phyloP scores from a whole-genome alignment of 2,113 vertebrate genomes.

The Puffinus mauretanicus region DNA sequence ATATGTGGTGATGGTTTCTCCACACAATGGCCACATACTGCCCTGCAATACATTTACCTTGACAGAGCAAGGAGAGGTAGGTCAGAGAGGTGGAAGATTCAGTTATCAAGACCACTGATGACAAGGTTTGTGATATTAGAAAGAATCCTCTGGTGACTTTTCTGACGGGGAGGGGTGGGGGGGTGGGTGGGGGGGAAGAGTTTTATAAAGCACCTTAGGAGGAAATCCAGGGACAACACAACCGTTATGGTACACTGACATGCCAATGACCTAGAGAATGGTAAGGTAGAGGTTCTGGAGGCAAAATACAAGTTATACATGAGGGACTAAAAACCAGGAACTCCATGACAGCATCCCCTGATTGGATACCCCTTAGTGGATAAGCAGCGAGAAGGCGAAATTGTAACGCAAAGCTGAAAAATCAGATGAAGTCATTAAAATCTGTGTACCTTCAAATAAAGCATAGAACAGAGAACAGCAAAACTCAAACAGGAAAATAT shows the following conservation, averaged over 20 bases:
- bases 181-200: too few relatives aligned
- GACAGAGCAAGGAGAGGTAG: neutral
- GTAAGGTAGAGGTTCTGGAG: neutral
- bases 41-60: neutral
- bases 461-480: neutral
- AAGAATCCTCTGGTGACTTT: neutral
- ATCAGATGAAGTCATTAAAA: neutral
- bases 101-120: rapidly evolving
- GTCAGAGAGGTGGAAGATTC: neutral
- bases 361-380: neutral
- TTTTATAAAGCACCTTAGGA: neutral
- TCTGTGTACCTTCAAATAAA: neutral
- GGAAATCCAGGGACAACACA: neutral
- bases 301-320: neutral
- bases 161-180: neutral
- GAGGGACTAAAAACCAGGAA: neutral
- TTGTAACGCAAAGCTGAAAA: neutral
- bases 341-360: neutral
- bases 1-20: neutral
- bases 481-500: neutral
- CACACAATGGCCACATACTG: neutral
- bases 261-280: neutral
- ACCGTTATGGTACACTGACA: neutral
- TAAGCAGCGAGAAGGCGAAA: neutral
- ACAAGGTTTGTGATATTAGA: neutral